A percentile compares a stretch with the other conserved stretches of the same genome.
Conservation (phyloP, 2,797 vertebrate genomes). For the Bradypus variegatus region DNA sequence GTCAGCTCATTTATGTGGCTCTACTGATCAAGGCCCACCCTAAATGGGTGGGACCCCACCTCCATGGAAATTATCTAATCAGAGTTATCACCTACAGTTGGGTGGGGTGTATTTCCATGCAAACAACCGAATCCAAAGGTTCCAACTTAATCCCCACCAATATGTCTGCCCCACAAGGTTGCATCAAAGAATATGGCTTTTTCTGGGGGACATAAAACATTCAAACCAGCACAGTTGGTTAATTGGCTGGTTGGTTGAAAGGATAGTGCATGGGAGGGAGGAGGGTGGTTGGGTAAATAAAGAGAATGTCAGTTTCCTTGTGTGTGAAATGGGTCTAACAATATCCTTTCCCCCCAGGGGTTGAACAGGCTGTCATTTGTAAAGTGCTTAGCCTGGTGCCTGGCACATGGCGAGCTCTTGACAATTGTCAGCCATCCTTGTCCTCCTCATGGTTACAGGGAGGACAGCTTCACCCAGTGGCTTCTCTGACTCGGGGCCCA, state of each 20-base stretch:
- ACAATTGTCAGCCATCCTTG: background rate
- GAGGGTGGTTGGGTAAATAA: background rate
- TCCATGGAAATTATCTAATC: too few species aligned
- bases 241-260: background rate
- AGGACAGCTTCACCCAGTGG: fast-evolving
- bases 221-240: too few species aligned
- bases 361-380: background rate
- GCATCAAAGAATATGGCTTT: too few species aligned
- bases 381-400: background rate
- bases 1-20: too few species aligned
- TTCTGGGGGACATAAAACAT: too few species aligned
- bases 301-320: background rate
- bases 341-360: background rate
- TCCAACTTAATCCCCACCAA: too few species aligned
- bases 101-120: too few species aligned
- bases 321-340: background rate
- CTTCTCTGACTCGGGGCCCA: fast-evolving
- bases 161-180: too few species aligned
- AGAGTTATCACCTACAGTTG: too few species aligned
- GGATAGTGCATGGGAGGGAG: background rate
- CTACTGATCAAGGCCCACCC: too few species aligned
- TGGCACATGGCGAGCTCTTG: fast-evolving
- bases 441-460: background rate
- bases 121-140: too few species aligned
- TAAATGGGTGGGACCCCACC: too few species aligned